Conservation (phyloP, 2,888 invertebrate species). For the Dendrolimus houi region DNA sequence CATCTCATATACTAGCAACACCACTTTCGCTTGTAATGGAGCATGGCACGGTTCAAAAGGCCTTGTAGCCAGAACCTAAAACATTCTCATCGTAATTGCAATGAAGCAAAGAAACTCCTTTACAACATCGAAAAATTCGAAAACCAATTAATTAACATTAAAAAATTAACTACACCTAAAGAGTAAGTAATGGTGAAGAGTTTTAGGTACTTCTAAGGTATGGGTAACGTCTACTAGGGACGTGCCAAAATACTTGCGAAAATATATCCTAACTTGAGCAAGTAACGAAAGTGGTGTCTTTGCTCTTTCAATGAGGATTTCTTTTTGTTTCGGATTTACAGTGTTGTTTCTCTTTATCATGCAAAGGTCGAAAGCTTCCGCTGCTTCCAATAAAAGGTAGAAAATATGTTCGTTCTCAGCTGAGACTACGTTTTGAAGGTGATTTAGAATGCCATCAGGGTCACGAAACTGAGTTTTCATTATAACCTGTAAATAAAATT, state of each 20-base stretch:
- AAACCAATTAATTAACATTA: background rate
- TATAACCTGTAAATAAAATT: slow-evolving; percentile 72
- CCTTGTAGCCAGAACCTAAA: no score
- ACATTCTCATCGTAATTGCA: no score
- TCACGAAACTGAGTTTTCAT: slow-evolving; percentile 91
- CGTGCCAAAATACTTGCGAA: slow-evolving; percentile 76
- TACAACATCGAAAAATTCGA: no score
- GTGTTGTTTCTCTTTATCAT: slow-evolving; percentile 85
- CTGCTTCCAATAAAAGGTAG: slow-evolving; percentile 82
- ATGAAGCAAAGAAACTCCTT: no score
- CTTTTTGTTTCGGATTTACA: slow-evolving; percentile 80
- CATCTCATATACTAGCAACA: no score
- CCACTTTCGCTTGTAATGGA: no score
- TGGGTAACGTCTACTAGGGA: slow-evolving; percentile 73
- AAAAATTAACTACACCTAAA: slow-evolving; percentile 78
- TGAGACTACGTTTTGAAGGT: slow-evolving; percentile 79
- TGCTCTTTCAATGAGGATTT: slow-evolving; percentile 79
- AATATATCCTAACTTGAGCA: slow-evolving; percentile 78
- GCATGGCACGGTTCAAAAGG: no score
- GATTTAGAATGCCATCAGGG: slow-evolving; percentile 88
- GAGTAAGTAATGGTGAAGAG: slow-evolving; percentile 80
- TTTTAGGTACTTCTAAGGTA: slow-evolving; percentile 79
- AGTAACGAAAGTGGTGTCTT: slow-evolving; percentile 80
- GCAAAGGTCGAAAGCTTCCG: slow-evolving; percentile 86
- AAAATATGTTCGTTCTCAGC: slow-evolving; percentile 72